Conservation (phyloP, 2,888 invertebrate species). For the Drosophila borealis region DNA sequence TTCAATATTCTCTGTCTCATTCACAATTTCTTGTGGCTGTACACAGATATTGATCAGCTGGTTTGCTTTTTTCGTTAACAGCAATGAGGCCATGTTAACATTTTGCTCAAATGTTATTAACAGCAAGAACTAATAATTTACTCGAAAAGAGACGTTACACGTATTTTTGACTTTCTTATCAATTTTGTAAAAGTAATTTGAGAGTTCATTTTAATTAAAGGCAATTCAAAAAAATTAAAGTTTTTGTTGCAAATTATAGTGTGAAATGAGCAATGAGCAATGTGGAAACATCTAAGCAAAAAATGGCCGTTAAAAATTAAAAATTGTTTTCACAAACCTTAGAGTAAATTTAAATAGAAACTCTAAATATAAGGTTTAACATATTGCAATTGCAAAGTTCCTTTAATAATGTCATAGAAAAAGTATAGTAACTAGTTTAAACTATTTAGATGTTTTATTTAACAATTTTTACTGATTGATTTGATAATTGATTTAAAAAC, state of each 20-base stretch:
- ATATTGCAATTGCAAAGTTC: too few species aligned
- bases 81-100: background rate
- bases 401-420: too few species aligned
- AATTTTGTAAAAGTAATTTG: too few species aligned
- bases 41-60: conserved; percentile 41
- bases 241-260: background rate
- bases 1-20: conserved; percentile 18
- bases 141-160: background rate
- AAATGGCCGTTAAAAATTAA: background rate
- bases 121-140: background rate
- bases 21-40: conserved; percentile 48
- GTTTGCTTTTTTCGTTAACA: background rate
- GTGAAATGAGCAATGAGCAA: too few species aligned
- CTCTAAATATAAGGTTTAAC: too few species aligned
- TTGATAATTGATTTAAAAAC: background rate
- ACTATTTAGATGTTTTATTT: too few species aligned
- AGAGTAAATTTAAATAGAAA: too few species aligned
- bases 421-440: too few species aligned
- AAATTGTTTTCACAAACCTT: background rate
- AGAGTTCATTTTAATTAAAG: too few species aligned
- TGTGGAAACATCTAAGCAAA: conserved; percentile 2
- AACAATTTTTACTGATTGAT: too few species aligned
- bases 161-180: background rate
- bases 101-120: background rate
- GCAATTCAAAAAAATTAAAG: background rate